These are phyloP conservation scores for Thomomys bottae DNA, from an alignment of 2,113 vertebrate genomes.

Conservation along the genomic window DNA sequence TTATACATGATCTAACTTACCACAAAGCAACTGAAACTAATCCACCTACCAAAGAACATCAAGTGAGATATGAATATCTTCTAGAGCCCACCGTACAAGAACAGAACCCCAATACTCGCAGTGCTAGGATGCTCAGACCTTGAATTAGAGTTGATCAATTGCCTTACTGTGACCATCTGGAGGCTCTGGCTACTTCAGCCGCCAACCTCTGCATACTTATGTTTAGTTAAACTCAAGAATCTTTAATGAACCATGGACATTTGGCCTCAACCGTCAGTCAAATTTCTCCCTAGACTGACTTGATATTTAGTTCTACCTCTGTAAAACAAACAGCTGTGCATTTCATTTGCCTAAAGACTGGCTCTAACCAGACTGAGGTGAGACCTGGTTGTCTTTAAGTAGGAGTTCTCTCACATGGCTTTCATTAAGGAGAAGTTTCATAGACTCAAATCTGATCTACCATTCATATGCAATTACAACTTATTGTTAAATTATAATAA, in stretches of 20 bases:
- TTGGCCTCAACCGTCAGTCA: slow-evolving; percentile 39
- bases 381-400: background rate
- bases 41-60: background rate
- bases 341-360: slow-evolving; percentile 31
- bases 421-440: background rate
- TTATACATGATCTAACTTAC: slow-evolving; percentile 46
- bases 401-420: background rate
- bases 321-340: slow-evolving; percentile 10
- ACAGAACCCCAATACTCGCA: background rate
- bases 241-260: slow-evolving; percentile 37
- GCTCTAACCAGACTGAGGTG: slow-evolving; percentile 5
- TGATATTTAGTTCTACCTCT: slow-evolving; percentile 48
- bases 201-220: slow-evolving; percentile 5
- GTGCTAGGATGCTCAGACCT: background rate
- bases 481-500: background rate
- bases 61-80: background rate
- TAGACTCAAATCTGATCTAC: background rate
- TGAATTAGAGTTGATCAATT: slow-evolving; percentile 31
- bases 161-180: slow-evolving; percentile 52
- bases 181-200: background rate
- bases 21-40: background rate
- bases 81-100: background rate
- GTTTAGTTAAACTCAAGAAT: slow-evolving; percentile 55
- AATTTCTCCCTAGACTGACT: slow-evolving; percentile 50
- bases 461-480: background rate